These are phyloP conservation scores for Nothura maculosa DNA, from an alignment of 2,797 vertebrate species.

Conservation along the genomic window DNA sequence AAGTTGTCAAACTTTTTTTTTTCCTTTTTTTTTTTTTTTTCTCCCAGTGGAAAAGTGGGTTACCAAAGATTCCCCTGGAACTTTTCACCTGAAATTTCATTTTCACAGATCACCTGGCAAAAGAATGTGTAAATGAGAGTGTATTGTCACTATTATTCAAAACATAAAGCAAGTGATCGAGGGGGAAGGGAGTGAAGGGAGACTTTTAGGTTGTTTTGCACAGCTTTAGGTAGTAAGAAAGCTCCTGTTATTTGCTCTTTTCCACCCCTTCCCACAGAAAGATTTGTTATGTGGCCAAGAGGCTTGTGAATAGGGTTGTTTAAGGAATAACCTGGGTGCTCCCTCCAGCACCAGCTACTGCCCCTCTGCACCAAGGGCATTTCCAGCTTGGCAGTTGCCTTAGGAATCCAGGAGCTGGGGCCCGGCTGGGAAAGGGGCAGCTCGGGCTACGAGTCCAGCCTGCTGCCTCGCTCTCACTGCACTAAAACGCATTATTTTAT, in stretches of 20 bases:
- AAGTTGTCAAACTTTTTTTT: background rate
- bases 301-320: background rate
- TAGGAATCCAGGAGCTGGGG: background rate
- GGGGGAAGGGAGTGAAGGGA: accelerated
- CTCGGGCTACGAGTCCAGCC: too few relatives aligned
- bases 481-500: background rate
- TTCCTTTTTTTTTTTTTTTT: too few relatives aligned
- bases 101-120: background rate
- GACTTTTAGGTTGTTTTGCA: accelerated
- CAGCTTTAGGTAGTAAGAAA: background rate
- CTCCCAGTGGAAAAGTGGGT: accelerated
- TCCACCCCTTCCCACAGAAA: too few relatives aligned
- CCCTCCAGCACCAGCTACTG: background rate
- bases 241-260: background rate
- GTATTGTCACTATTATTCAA: accelerated
- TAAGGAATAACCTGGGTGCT: background rate
- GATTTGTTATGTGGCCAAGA: background rate
- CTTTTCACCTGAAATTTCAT: accelerated
- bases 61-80: background rate
- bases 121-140: background rate
- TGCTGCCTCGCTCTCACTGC: background rate
- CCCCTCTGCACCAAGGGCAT: too few relatives aligned
- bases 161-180: too few relatives aligned
- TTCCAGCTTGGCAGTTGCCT: background rate
- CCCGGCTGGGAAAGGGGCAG: too few relatives aligned